Evolutionary conservation across 2,888 invertebrate species (phyloP), one percentile per base, ranked within the genome.

Genomic region (Archaeoteleia sp.): DNA sequence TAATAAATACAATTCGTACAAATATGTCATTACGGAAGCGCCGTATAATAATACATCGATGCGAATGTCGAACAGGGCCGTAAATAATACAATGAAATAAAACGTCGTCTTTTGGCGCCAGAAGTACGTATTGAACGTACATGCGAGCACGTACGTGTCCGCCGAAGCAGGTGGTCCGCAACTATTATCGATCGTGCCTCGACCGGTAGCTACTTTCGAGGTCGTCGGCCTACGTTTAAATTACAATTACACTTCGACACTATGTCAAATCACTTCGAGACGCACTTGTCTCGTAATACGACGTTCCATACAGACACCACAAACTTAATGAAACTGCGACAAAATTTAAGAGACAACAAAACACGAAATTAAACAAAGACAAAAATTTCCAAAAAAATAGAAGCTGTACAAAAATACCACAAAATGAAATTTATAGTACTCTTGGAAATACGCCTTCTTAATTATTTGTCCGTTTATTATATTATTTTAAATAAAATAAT

Each of bases 121-220:
- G 37, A 46, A 48, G 48, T 48, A 62, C 48, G 54, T 53, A 63
- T 63, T 37, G 49, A 55, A 49, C 49, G 53, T 13, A 42, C 53
- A 42, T 15, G 15, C 25, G n/a, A n/a, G n/a, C 35, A 25, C 35
- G 37, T 49, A 60, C 49, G 46, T 25, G 53, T 40, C 49, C 17
- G 63, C 30, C 43, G 20, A 57, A 63, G 48, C 55, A 55, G 63
- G 63, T 57, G 57, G 63, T 55, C 63, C 54, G 55, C 49, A 51
- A 15, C 49, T 63, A 45, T 30, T 63, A 57, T 57, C 63, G 63
- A 63, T 57, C 63, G 57, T 20, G 14, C 15, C 37, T 14, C 63
- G 43, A 63, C 55, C 63, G 55, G 57, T 51, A 55, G 63, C 49
- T 27, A 35, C 49, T 55, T 55, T 54, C 45, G 54, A 54, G 62